These are phyloP conservation scores for Drosophila nigromelanica DNA, from an alignment of 1,140 invertebrate genomes.

Conservation along the genomic window DNA sequence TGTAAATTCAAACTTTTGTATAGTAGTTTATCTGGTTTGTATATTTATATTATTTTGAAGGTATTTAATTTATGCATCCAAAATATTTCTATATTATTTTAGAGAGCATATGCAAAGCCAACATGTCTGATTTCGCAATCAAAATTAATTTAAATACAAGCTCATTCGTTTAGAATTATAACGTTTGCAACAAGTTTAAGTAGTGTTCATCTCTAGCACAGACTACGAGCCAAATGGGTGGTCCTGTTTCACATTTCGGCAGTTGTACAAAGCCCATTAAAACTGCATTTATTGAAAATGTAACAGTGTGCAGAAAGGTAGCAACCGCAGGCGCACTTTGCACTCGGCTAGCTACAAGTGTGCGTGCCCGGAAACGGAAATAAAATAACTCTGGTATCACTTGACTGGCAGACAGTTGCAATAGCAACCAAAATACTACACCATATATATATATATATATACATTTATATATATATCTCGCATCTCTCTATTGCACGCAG, in stretches of 20 bases:
- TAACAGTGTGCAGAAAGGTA: conserved; percentile 67
- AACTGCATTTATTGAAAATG: conserved; percentile 79
- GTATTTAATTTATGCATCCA: background rate
- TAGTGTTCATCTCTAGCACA: conserved; percentile 10
- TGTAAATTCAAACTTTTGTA: background rate
- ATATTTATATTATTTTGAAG: background rate
- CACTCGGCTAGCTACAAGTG: conserved; percentile 57
- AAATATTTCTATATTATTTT: background rate
- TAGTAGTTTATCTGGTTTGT: background rate
- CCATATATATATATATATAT: conserved; percentile 13
- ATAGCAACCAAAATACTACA: conserved; percentile 39
- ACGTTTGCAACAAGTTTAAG: conserved; percentile 18
- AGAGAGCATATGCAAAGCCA: background rate
- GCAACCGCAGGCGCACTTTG: conserved; percentile 69
- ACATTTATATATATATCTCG: conserved; percentile 11
- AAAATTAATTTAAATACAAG: background rate
- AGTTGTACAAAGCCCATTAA: conserved; percentile 64
- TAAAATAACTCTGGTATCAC: conserved; percentile 72
- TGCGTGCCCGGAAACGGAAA: conserved; percentile 76
- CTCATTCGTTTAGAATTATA: background rate
- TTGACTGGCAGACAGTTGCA: conserved; percentile 54
- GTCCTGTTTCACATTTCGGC: conserved; percentile 22
- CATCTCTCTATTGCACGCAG: conserved; percentile 4
- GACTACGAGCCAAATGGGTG: background rate
- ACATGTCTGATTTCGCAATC: too few relatives aligned